These are phyloP conservation scores for Cossypha dichroa DNA, from an alignment of 2,797 vertebrate species.

Conservation along the genomic window DNA sequence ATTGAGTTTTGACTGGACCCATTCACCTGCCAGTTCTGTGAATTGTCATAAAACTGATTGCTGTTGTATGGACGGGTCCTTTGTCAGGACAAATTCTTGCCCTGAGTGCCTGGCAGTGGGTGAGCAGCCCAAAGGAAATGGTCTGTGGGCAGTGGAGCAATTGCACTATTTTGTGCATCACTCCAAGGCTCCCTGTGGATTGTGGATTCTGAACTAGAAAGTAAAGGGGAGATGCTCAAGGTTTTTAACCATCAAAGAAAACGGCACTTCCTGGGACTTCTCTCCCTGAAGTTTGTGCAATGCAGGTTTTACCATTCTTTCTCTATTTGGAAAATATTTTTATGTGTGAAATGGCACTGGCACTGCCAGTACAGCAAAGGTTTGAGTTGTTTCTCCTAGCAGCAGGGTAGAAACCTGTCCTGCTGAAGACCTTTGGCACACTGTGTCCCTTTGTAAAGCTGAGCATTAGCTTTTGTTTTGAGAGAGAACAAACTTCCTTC, in stretches of 20 bases:
- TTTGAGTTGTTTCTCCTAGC: not conserved
- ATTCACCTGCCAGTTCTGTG: not conserved
- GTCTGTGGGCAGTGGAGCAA: no score
- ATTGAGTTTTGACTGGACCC: not conserved
- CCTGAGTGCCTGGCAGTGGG: accelerated
- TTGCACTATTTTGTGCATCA: not conserved
- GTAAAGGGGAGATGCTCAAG: not conserved
- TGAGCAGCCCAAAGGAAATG: not conserved
- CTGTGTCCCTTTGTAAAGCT: not conserved
- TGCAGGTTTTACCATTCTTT: not conserved
- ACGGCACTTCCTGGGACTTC: not conserved
- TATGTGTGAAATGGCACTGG: not conserved
- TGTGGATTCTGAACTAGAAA: not conserved
- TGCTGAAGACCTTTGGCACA: not conserved
- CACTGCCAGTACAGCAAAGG: not conserved
- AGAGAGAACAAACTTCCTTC: not conserved
- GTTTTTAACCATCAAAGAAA: not conserved
- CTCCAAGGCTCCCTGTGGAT: not conserved
- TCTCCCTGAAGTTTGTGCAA: not conserved
- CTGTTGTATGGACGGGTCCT: accelerated
- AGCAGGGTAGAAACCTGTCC: not conserved
- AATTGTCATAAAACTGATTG: not conserved
- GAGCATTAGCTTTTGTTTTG: not conserved
- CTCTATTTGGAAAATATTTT: not conserved
- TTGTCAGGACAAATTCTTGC: not conserved